Percentiles rank a stretch among this genome's conserved stretches.
Evolutionary conservation across 2,888 invertebrate species (phyloP).

Genomic region (Vanessa cardui): DNA sequence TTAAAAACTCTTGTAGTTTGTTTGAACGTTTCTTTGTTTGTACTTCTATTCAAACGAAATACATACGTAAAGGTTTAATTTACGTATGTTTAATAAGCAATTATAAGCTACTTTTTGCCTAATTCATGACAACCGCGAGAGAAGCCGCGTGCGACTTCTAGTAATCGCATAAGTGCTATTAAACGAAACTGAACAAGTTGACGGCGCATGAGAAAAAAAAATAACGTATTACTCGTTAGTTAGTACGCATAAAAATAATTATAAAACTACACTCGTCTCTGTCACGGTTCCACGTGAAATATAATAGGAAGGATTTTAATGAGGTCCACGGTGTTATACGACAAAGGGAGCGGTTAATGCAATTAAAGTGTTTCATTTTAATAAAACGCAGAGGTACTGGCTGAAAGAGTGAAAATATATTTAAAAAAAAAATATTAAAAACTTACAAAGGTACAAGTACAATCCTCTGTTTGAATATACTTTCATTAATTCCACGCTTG

Average conservation of each 20-base stretch:
- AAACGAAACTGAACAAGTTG: neutral
- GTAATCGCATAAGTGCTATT: neutral
- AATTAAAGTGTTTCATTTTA: constrained; percentile 7
- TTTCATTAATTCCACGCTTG: constrained; percentile 7
- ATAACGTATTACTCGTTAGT: constrained; percentile 5
- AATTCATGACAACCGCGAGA: too few relatives aligned
- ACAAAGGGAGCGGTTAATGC: constrained; percentile 3
- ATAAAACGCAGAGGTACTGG: constrained; percentile 1
- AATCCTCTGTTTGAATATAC: constrained; percentile 8
- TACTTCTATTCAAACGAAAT: too few relatives aligned
- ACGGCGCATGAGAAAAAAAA: constrained; percentile 14
- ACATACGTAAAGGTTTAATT: too few relatives aligned
- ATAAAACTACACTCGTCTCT: constrained; percentile 21
- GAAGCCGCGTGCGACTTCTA: too few relatives aligned
- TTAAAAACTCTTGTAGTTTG: too few relatives aligned
- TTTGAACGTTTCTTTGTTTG: too few relatives aligned
- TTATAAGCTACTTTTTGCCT: too few relatives aligned
- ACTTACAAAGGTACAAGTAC: constrained; percentile 18
- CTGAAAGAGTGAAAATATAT: constrained; percentile 7
- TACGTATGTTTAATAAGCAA: too few relatives aligned
- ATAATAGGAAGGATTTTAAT: constrained; percentile 30
- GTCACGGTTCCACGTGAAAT: constrained; percentile 26
- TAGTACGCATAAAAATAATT: constrained; percentile 28
- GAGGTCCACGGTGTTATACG: constrained; percentile 17
- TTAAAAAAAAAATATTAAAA: neutral